Conservation (phyloP, 2,888 invertebrate genomes). For the Polylopha cassiicola region DNA sequence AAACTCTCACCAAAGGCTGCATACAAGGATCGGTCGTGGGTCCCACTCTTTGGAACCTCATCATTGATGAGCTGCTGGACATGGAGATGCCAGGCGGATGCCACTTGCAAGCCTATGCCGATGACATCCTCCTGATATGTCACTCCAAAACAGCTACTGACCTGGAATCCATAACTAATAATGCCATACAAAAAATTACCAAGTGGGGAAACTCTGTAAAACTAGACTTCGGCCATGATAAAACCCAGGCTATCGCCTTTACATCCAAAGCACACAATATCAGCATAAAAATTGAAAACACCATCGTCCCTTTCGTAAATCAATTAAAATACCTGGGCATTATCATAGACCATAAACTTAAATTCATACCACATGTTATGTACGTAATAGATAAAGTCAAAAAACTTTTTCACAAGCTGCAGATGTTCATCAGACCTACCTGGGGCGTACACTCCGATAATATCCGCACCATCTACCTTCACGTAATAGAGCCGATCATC, state of each 20-base stretch:
- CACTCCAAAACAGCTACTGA: too few species aligned
- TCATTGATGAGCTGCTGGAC: too few species aligned
- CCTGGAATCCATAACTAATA: background rate
- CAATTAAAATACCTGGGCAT: background rate
- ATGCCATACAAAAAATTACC: background rate
- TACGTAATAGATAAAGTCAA: background rate
- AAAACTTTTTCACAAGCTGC: background rate
- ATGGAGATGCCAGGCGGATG: too few species aligned
- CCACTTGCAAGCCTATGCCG: too few species aligned
- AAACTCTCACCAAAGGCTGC: too few species aligned
- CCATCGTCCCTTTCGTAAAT: background rate
- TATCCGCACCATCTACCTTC: background rate
- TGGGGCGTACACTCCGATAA: conserved; percentile 1
- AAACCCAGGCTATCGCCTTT: background rate
- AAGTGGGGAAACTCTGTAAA: background rate
- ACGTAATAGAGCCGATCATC: conserved; percentile 1
- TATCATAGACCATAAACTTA: background rate
- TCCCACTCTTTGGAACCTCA: too few species aligned
- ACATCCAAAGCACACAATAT: background rate
- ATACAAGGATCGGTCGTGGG: too few species aligned
- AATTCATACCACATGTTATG: background rate
- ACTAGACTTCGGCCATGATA: background rate
- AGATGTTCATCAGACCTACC: background rate
- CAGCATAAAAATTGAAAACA: background rate
- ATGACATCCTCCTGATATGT: too few species aligned